These are phyloP conservation scores for Drosophila dunni DNA, from an alignment of 1,140 invertebrate genomes.

Conservation along the genomic window DNA sequence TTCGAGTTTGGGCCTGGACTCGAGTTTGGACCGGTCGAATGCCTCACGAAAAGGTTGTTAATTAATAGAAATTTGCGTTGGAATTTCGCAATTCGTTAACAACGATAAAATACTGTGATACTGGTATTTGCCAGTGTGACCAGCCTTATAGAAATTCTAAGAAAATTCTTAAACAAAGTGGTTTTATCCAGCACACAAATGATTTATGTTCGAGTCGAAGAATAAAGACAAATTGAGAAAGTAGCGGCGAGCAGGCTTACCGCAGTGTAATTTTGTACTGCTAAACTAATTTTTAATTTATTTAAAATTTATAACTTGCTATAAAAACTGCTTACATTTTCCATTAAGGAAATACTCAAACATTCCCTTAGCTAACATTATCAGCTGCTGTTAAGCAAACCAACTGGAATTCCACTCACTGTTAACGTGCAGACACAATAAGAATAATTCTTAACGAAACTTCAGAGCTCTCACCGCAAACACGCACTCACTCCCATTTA, in stretches of 20 bases:
- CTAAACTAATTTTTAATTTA: too few relatives aligned
- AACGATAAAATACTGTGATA: background rate
- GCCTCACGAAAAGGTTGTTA: slow-evolving; percentile 59
- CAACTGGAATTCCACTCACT: slow-evolving; percentile 32
- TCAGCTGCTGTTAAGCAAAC: slow-evolving; percentile 7
- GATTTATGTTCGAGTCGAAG: background rate
- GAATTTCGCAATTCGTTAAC: slow-evolving; percentile 63
- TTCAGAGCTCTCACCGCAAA: background rate
- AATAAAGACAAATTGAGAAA: too few relatives aligned
- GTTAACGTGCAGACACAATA: slow-evolving; percentile 20
- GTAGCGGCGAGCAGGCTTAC: too few relatives aligned
- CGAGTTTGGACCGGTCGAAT: slow-evolving; percentile 28
- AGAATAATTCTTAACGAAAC: slow-evolving; percentile 45
- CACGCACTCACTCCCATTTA: slow-evolving; percentile 10
- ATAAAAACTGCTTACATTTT: background rate
- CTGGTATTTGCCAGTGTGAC: slow-evolving; percentile 2
- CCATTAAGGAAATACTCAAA: background rate
- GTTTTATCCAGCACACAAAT: background rate
- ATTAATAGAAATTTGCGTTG: slow-evolving; percentile 69
- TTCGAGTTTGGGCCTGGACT: background rate
- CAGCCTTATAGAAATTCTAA: slow-evolving; percentile 2
- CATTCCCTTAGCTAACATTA: slow-evolving; percentile 24
- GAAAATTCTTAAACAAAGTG: background rate
- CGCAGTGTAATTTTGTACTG: too few relatives aligned
- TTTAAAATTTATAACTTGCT: background rate